phyloP scores from a whole-genome alignment of 2,113 vertebrate genomes.

The Austrofundulus limnaeus region DNA sequence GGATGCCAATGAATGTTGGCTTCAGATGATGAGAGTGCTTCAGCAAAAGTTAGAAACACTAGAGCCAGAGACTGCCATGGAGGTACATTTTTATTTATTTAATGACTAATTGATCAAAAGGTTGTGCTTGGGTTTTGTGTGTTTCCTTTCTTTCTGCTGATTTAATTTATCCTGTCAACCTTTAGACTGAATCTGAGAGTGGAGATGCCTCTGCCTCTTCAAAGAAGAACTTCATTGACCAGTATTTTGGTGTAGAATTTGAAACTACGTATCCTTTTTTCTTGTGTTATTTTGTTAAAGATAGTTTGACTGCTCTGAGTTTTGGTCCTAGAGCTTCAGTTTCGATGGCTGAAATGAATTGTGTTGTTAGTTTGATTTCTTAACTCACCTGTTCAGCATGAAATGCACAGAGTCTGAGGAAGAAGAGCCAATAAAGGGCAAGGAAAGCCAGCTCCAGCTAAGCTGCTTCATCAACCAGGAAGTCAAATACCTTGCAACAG shows the following conservation, averaged over 20 bases:
- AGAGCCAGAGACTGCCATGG: conserved; percentile 88
- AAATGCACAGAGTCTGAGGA: conserved; percentile 97
- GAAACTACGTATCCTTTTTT: conserved; percentile 95
- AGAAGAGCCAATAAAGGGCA: conserved; percentile 93
- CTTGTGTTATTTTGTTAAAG: background rate
- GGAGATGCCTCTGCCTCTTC: conserved; percentile 78
- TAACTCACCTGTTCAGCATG: conserved; percentile 85
- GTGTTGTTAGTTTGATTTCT: conserved; percentile 35
- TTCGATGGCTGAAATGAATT: background rate
- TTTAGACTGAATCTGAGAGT: conserved; percentile 71
- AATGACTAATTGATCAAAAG: background rate
- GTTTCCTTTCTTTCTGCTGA: background rate
- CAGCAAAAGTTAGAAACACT: conserved; percentile 95
- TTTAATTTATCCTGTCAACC: background rate
- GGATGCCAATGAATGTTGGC: conserved; percentile 99
- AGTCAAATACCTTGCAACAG: conserved; percentile 97
- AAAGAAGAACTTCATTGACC: conserved; percentile 98
- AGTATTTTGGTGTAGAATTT: conserved; percentile 97
- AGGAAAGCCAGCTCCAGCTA: conserved; percentile 94
- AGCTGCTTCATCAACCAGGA: conserved; percentile 99
- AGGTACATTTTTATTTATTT: conserved; percentile 75
- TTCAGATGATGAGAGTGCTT: conserved; percentile 95
- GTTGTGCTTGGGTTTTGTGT: background rate
- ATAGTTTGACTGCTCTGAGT: too few relatives aligned
- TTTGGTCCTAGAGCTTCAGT: too few relatives aligned